Base-by-base conservation (phyloP, 1,140 invertebrate genomes). In the Drosophila pandora region DNA sequence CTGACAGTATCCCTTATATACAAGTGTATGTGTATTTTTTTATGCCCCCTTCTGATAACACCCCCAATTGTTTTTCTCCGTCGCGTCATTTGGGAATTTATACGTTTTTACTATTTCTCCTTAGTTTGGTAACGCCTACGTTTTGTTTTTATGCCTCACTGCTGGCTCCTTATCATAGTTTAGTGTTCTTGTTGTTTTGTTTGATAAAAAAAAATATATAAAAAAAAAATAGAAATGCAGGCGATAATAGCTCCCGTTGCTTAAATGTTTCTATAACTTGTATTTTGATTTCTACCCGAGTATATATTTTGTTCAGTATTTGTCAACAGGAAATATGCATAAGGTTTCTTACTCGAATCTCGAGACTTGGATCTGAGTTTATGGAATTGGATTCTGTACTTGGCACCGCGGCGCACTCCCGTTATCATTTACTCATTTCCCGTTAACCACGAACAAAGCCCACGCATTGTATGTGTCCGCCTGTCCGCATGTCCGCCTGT, bases 121-220 rank as follows among this genome's bases (percentile, higher is more conserved):
- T 62, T 53, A 54, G 64, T 64, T 76, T 61, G 68, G 83, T 84
- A 73, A 89, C 83, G 83, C 83, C 83, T 88, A 88, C 84, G 79
- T 88, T 84, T 88, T 84, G 68, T 83, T 88, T 69, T 88, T 79
- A 82, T 82, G 82, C 81, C 87, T 21, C 13, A n/a, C 41, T 43
- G 41, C 41, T 9, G 41, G 13, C 5, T 48, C 83, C 83, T 88
- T 87, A 87, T 87, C 82, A 88, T 79, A 88, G 79, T 87, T 83
- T 87, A 79, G 61, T 72, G 65, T 47, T 47, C 43, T 70, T 63
- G 30, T 60, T 58, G 48, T 63, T 64, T 54, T 65, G 61, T 21
- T 58, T 61, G 56, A 69, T 58, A 65, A 60, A 60, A 70, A 41
- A 41, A 41, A 45, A 39, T 39, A 32, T 21, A 21, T 17, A 41